Evolutionary conservation across 2,888 invertebrate species (phyloP).

Genomic region (Clusia tigrina): DNA sequence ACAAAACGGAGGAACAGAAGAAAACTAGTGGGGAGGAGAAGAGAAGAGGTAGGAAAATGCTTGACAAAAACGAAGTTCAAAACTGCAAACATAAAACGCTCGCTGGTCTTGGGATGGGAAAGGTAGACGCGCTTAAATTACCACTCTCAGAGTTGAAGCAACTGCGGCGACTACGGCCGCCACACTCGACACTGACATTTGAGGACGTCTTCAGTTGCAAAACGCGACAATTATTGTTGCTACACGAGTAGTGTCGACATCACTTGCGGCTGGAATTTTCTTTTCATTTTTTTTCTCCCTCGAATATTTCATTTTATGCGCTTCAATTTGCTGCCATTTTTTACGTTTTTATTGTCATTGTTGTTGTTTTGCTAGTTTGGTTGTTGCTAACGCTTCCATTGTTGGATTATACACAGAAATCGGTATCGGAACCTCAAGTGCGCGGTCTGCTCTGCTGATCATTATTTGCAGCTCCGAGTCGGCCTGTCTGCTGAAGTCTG

Average conservation of each 20-base stretch:
- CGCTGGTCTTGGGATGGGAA: too few species aligned
- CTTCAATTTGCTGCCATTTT: neutral
- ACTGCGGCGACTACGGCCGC: neutral
- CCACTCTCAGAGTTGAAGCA: too few species aligned
- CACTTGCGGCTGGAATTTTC: neutral
- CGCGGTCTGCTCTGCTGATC: neutral
- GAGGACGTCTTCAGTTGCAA: constrained; percentile 1
- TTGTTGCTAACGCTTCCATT: neutral
- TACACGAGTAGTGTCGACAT: neutral
- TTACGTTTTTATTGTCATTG: neutral
- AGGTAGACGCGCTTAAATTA: too few species aligned
- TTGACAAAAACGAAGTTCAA: too few species aligned
- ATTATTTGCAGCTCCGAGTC: neutral
- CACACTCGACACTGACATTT: constrained; percentile 5
- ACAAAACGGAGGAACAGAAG: too few species aligned
- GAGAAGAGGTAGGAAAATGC: too few species aligned
- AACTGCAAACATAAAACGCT: too few species aligned
- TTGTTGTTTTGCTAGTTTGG: neutral
- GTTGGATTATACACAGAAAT: constrained; percentile 19
- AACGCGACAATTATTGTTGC: neutral
- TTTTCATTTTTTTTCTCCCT: too few species aligned
- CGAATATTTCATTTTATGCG: too few species aligned
- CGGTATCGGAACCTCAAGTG: constrained; percentile 21
- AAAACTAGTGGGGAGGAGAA: too few species aligned
- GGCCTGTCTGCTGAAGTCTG: too few species aligned